Conservation (phyloP, 2,797 vertebrate species). For the Pseudopleuronectes americanus region DNA sequence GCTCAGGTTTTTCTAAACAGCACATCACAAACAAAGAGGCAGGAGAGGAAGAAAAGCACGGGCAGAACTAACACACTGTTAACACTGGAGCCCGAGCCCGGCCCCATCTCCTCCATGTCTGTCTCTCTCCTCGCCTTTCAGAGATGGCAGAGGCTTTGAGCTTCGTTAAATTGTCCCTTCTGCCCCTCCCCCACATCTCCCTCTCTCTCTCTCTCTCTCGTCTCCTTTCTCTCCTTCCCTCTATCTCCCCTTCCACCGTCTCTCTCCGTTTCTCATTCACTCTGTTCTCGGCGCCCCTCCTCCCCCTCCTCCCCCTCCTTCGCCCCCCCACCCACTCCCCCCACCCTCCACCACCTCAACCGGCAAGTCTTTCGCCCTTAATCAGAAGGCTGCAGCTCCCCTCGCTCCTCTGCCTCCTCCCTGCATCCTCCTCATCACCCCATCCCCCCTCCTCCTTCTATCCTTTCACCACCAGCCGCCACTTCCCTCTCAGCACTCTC, state of each 20-base stretch:
- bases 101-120: constrained; percentile 69
- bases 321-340: constrained; percentile 36
- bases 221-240: constrained; percentile 40
- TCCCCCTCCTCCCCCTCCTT: constrained; percentile 26
- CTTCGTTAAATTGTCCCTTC: constrained; percentile 80
- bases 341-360: constrained; percentile 62
- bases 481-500: constrained; percentile 46
- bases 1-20: constrained; percentile 56
- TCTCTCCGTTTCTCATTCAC: constrained; percentile 61
- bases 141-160: constrained; percentile 79
- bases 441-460: constrained; percentile 35
- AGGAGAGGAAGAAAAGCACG: constrained; percentile 56
- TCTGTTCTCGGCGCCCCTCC: constrained; percentile 61
- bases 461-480: constrained; percentile 69
- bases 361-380: constrained; percentile 80
- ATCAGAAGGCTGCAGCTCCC: constrained; percentile 80
- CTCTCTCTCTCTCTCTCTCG: constrained; percentile 38
- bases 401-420: constrained; percentile 48
- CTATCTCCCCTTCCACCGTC: constrained; percentile 50
- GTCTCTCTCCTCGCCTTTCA: constrained; percentile 71
- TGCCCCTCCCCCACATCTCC: constrained; percentile 64
- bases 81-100: constrained; percentile 67
- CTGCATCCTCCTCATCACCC: constrained; percentile 52
- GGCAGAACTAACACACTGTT: constrained; percentile 74
- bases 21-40: constrained; percentile 74